Evolutionary conservation across 2,797 vertebrate species (phyloP).

Genomic region (Mus minutoides): DNA sequence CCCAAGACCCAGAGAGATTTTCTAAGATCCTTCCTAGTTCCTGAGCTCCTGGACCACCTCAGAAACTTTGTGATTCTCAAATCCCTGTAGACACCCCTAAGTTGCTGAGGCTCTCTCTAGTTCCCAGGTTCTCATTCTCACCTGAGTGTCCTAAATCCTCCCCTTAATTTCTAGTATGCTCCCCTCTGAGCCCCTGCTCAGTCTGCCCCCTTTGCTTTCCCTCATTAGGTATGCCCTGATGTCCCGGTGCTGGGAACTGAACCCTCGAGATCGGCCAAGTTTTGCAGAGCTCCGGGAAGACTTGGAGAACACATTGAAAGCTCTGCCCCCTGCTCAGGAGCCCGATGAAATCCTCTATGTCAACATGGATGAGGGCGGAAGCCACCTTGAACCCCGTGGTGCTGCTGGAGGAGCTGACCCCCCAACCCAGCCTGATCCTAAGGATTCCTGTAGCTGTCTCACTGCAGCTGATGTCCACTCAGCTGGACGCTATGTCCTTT

Average conservation of each 20-base stretch:
- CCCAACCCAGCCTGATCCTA: constrained; percentile 77
- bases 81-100: not conserved
- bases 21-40: not conserved
- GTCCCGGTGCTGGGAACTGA: constrained; percentile 94
- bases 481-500: constrained; percentile 93
- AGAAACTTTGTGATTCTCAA: not conserved
- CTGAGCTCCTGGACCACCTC: not conserved
- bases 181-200: not conserved
- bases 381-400: constrained; percentile 82
- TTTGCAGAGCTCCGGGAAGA: constrained; percentile 91
- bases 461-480: constrained; percentile 90
- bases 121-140: not conserved
- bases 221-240: constrained; percentile 92
- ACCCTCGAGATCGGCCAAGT: constrained; percentile 92
- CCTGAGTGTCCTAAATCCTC: not conserved
- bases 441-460: constrained; percentile 87
- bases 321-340: constrained; percentile 91
- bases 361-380: constrained; percentile 93
- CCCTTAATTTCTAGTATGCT: not conserved
- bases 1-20: not conserved
- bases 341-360: constrained; percentile 95
- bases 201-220: not conserved
- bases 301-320: constrained; percentile 92
- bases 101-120: not conserved
- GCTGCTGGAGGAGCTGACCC: constrained; percentile 90